Conservation (phyloP, 2,888 invertebrate species). For the Epirrhoe alternata region DNA sequence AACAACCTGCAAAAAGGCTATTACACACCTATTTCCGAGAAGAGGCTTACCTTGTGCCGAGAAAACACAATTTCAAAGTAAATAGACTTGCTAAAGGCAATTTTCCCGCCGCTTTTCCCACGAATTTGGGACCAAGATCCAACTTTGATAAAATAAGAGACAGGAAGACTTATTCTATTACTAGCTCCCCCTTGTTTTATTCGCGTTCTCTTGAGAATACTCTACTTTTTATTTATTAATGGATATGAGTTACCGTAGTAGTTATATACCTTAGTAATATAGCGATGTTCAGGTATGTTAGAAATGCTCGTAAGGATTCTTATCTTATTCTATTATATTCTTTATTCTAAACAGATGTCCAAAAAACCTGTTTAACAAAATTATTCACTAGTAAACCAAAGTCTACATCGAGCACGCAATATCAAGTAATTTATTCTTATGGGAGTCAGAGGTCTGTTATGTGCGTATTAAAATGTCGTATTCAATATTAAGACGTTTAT, state of each 20-base stretch:
- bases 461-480: constrained; percentile 18
- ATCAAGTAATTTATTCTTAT: constrained; percentile 15
- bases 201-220: no score
- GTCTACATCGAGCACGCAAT: background rate
- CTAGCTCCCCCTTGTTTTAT: no score
- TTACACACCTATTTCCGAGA: constrained; percentile 8
- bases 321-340: no score
- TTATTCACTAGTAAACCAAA: constrained; percentile 9
- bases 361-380: background rate
- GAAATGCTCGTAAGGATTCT: no score
- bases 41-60: constrained; percentile 17
- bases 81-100: constrained; percentile 17
- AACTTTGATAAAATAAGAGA: constrained; percentile 6
- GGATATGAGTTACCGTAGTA: no score
- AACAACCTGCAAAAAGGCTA: background rate
- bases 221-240: no score
- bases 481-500: constrained; percentile 24
- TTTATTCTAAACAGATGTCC: background rate
- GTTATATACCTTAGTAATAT: no score
- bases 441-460: constrained; percentile 27
- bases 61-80: constrained; percentile 21
- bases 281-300: background rate
- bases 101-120: constrained; percentile 15
- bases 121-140: constrained; percentile 8
- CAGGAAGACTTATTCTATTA: background rate